Evolutionary conservation across 37 sponge, comb jelly and placozoan species (phyloP), one percentile per base, ranked within the genome.

Genomic region (Geodia barretti): DNA sequence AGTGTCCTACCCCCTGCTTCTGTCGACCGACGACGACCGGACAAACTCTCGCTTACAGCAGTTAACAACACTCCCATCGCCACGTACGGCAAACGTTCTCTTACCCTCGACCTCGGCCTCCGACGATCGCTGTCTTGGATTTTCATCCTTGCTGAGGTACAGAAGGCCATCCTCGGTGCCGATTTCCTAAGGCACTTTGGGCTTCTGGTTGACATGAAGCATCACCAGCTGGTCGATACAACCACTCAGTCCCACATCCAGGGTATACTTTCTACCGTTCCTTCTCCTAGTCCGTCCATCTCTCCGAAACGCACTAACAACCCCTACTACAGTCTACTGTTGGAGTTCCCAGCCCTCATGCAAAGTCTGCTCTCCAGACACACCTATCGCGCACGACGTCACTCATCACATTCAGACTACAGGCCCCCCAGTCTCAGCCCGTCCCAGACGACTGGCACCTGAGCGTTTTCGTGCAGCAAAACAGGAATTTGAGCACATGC

Each of bases 101-200:
- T 86, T 20, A 66, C 87, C 3, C 87, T 91, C 74, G 68, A 91
- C 61, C 75, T 91, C 9, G 73, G 84, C 0, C 81, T 92, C 0
- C 66, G 77, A 14, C 87, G 85, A 8, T 37, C 77, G 24, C 76
- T 87, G 36, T 73, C 62, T 23, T 92, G 88, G 92, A 80, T 87
- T 63, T 92, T 87, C 60, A 83, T 87, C 74, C 69, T 83, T 17
- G 92, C 92, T 60, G 92, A 92, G 61, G 81, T 87, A 7, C 66
- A 68, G 62, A 78, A 69, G 17, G 83, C 92, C 38, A 84, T 92
- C 64, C 30, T 86, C 34, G 79, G 86, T 62, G 86, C 86, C 14
- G 79, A 85, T 35, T 65, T 65, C 19, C 67, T 65, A 9, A 7
- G 31, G 7, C 67, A 65, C 31, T 65, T 23, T n/a, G 24, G 67